Conservation (phyloP, 1,140 invertebrate species). For the Thaumatotibia leucotreta region DNA sequence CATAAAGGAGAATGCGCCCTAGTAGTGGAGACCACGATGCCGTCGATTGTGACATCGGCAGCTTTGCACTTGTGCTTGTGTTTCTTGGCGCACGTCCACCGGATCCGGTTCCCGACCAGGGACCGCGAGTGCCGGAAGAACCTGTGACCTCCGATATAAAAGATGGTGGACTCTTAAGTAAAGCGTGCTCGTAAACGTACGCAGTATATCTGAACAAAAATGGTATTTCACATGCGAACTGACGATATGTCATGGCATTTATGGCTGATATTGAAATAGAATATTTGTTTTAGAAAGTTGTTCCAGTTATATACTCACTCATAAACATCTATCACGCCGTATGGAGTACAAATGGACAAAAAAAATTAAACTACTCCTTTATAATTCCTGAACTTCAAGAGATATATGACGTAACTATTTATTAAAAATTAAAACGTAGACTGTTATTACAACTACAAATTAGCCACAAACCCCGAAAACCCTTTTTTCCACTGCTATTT, state of each 20-base stretch:
- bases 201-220: conserved; percentile 44
- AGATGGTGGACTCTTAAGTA: conserved; percentile 51
- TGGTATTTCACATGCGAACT: neutral
- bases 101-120: conserved; percentile 53
- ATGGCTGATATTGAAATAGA: no score
- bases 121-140: conserved; percentile 63
- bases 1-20: conserved; percentile 49
- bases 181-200: conserved; percentile 48
- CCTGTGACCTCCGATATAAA: conserved; percentile 58
- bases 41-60: conserved; percentile 56
- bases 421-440: no score
- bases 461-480: no score
- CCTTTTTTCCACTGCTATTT: conserved; percentile 27
- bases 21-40: conserved; percentile 49
- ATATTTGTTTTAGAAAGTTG: no score
- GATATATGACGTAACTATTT: no score
- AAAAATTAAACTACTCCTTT: no score
- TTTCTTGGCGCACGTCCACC: conserved; percentile 66
- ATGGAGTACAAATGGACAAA: no score
- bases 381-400: no score
- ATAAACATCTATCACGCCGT: no score
- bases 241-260: neutral
- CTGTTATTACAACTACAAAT: no score
- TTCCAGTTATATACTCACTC: no score
- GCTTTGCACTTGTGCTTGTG: conserved; percentile 63